Conservation (phyloP, 2,797 vertebrate species). For the Rhinoraja longicauda region DNA sequence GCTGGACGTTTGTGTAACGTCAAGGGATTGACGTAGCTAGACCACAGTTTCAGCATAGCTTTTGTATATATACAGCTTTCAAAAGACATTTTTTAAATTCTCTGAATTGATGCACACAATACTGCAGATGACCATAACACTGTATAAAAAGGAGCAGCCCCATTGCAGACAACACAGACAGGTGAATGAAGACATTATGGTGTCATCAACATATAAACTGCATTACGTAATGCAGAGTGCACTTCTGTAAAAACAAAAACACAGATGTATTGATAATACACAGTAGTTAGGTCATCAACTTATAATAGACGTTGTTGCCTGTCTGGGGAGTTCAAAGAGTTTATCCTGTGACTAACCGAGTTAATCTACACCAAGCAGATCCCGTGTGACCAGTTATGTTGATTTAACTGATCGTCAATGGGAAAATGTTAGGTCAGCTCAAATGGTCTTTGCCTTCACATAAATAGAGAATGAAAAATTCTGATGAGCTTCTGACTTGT, state of each 20-base stretch:
- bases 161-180: neutral
- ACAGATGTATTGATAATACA: constrained; percentile 28
- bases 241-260: constrained; percentile 21
- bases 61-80: no score
- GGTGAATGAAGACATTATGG: neutral
- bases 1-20: neutral
- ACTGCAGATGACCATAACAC: neutral
- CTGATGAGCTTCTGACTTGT: neutral
- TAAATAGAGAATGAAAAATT: neutral
- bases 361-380: neutral
- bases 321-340: constrained; percentile 44
- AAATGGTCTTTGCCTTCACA: neutral
- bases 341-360: neutral
- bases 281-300: constrained; percentile 21
- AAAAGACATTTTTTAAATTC: neutral
- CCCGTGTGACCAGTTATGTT: neutral
- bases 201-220: neutral
- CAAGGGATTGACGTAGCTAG: neutral
- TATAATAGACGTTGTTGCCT: constrained; percentile 7
- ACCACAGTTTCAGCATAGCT: neutral
- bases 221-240: neutral
- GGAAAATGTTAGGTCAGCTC: neutral
- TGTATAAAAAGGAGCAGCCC: neutral
- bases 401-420: neutral
- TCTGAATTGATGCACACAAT: neutral